Percentiles rank a stretch among this genome's conserved stretches.
Evolutionary conservation across 2,113 vertebrate genomes (phyloP).

Genomic region (Aldabrachelys gigantea): DNA sequence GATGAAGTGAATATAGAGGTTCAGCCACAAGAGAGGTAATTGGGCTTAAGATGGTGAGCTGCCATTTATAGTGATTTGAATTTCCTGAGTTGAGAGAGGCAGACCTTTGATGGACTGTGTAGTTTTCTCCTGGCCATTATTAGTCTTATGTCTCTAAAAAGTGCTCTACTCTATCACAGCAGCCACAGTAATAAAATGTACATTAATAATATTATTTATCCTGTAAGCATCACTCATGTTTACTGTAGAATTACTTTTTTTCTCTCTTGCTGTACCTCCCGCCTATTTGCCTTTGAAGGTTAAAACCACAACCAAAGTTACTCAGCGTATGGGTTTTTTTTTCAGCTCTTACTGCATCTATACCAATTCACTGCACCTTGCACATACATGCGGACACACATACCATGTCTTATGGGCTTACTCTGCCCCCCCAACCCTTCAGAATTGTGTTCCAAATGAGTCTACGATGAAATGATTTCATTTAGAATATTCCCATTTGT

Average conservation of each 20-base stretch:
- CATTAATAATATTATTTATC: slow-evolving; percentile 58
- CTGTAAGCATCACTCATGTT: slow-evolving; percentile 30
- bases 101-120: slow-evolving; percentile 44
- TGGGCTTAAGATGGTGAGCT: slow-evolving; percentile 48
- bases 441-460: background rate
- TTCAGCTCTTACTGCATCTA: background rate
- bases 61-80: slow-evolving; percentile 60
- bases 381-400: accelerated
- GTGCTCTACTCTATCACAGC: slow-evolving; percentile 27
- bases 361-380: accelerated
- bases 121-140: slow-evolving; percentile 52
- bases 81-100: slow-evolving; percentile 31
- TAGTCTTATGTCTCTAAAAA: slow-evolving; percentile 49
- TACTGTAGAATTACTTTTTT: slow-evolving; percentile 30
- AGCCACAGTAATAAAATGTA: slow-evolving; percentile 45
- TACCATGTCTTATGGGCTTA: background rate
- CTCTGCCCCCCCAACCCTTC: background rate
- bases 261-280: background rate
- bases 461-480: background rate
- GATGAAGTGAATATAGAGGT: slow-evolving; percentile 15
- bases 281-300: slow-evolving; percentile 36
- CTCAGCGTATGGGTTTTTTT: background rate
- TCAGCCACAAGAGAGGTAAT: slow-evolving; percentile 45
- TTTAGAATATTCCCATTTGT: background rate
- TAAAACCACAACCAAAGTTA: slow-evolving; percentile 38